These are phyloP conservation scores for Lutjanus erythropterus DNA, from an alignment of 2,113 vertebrate species.

Conservation along the genomic window DNA sequence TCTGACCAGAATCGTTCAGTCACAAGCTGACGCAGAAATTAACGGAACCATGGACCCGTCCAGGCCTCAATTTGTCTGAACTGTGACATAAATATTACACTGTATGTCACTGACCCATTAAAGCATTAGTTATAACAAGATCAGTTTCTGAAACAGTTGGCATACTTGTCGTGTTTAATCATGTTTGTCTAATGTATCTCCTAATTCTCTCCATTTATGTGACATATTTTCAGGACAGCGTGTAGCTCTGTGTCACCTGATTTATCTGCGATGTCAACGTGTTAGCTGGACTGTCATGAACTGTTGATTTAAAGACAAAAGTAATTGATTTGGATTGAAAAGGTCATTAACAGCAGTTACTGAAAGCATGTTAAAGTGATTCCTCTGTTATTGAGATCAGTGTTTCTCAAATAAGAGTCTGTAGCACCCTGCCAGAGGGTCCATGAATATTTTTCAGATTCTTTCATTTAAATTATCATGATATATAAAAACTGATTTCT, in stretches of 20 bases:
- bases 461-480: no score
- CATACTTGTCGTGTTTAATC: neutral
- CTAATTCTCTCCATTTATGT: neutral
- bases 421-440: no score
- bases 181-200: neutral
- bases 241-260: neutral
- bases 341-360: neutral
- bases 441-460: no score
- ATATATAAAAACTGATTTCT: no score
- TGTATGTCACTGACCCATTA: neutral
- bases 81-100: neutral
- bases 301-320: neutral
- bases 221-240: neutral
- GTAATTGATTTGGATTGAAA: neutral
- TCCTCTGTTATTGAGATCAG: no score
- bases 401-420: no score
- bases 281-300: neutral
- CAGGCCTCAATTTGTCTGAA: slow-evolving; percentile 43
- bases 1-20: slow-evolving; percentile 61
- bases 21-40: slow-evolving; percentile 18
- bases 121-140: neutral
- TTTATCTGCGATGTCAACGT: neutral
- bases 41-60: neutral
- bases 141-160: neutral
- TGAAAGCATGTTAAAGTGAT: neutral